These are phyloP conservation scores for Harmothoe impar DNA, from an alignment of 2,888 invertebrate genomes.

Conservation along the genomic window DNA sequence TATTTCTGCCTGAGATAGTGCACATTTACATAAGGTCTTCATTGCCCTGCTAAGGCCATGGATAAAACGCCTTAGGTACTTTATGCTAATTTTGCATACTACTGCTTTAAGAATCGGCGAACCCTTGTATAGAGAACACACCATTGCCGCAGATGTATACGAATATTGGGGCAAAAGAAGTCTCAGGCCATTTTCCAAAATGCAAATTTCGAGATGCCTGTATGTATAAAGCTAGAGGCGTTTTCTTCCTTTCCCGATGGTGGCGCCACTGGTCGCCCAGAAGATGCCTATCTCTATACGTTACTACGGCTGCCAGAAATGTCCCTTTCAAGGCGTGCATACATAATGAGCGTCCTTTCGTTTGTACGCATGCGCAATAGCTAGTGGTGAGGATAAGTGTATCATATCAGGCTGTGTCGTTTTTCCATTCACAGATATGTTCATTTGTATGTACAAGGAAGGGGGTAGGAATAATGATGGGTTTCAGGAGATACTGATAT, in stretches of 20 bases:
- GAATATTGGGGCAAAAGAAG: background rate
- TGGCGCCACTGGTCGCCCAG: constrained; percentile 20
- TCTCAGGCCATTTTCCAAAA: background rate
- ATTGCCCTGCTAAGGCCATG: too few relatives aligned
- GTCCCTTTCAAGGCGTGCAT: background rate
- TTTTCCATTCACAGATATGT: background rate
- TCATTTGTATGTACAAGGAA: background rate
- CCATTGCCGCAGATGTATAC: background rate
- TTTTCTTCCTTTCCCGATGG: background rate
- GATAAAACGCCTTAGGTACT: too few relatives aligned
- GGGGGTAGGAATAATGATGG: background rate
- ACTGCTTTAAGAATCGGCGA: too few relatives aligned
- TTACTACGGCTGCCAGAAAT: background rate
- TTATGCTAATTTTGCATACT: too few relatives aligned
- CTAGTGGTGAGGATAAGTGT: background rate
- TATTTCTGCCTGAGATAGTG: too few relatives aligned
- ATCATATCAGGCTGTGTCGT: background rate
- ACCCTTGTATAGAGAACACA: background rate
- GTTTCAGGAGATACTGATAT: too few relatives aligned
- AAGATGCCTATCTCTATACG: background rate
- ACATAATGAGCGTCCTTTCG: constrained; percentile 2
- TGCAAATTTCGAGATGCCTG: background rate
- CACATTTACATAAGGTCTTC: too few relatives aligned
- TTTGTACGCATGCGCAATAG: background rate
- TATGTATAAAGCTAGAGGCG: background rate